Base-by-base conservation (phyloP, 2,113 vertebrate species). In the Pterocles orientalis region DNA sequence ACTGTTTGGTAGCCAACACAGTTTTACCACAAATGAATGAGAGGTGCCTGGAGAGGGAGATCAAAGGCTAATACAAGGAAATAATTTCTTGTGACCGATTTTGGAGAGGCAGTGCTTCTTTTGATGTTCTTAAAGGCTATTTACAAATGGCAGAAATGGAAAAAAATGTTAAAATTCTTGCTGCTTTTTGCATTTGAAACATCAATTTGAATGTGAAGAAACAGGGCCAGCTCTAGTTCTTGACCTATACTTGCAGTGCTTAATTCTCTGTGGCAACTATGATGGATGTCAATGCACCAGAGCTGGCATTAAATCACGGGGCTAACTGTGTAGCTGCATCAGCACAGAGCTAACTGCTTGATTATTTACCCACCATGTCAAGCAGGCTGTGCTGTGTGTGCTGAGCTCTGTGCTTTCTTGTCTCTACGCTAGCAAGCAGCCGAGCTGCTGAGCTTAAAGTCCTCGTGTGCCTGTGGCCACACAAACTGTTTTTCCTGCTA, bases 321-420 rank as follows among this genome's bases (percentile, higher is more conserved):
- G 56, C 60, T 86, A 77, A 86, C 88, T 50, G 72, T 71, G 91
- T 36, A 88, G 83, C 88, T 86, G 88, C 86, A 81, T 94, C 86
- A 91, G 86, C 88, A 86, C 80, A 41, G 80, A 86, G 72, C 64
- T 94, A 84, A 88, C 94, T 92, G 88, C 72, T 90, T 81, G 60
- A 58, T 51, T 95, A 78, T 86, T 95, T 94, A 92, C 91, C 80
- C 1, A 36, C 72, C 68, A 62, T 68, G 83, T 88, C 83, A 84
- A 41, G 68, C 94, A 86, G 83, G 47, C 91, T 66, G 43, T 86
- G 36, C 88, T 91, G 64, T 61, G 3, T 54, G 36, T 88, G 82
- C 86, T 91, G 86, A 94, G 80, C 64, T 78, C 62, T 16, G 48
- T 82, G 78, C 79, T 92, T 96, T 92, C 79, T 62, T 51, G n/a